phyloP scores from a whole-genome alignment of 2,113 vertebrate species.

The Rhabdornis inornatus region DNA sequence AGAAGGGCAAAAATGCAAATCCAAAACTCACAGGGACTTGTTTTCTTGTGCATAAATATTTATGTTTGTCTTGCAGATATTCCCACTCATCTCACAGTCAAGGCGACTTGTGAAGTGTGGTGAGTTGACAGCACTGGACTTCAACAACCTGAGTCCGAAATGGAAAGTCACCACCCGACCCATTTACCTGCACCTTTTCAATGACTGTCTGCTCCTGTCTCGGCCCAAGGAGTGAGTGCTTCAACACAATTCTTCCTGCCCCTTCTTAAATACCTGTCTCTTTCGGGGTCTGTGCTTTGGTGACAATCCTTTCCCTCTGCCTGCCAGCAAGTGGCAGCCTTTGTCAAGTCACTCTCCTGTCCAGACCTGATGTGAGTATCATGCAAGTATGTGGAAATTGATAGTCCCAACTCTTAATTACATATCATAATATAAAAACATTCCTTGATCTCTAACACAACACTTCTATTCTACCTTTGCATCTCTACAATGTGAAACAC shows the following conservation, averaged over 20 bases:
- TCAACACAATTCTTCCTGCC: conserved; percentile 46
- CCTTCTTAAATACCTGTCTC: conserved; percentile 35
- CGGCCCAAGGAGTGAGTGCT: conserved; percentile 86
- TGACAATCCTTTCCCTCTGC: conserved; percentile 42
- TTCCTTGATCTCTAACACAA: background rate
- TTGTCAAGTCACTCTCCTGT: conserved; percentile 38
- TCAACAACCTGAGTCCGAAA: conserved; percentile 58
- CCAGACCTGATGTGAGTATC: background rate
- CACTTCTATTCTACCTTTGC: background rate
- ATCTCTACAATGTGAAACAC: background rate
- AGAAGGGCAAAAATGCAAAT: background rate
- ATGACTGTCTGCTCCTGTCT: conserved; percentile 90
- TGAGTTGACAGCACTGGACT: conserved; percentile 81
- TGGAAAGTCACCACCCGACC: conserved; percentile 83
- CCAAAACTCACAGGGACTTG: rapidly evolving
- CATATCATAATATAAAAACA: background rate
- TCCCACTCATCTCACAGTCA: conserved; percentile 93
- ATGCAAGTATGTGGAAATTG: background rate
- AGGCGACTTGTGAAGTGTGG: conserved; percentile 90
- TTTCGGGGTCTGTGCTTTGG: conserved; percentile 45
- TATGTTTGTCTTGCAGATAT: conserved; percentile 75
- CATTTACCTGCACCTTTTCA: conserved; percentile 92
- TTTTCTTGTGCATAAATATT: background rate
- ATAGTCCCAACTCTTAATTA: background rate
- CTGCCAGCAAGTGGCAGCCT: conserved; percentile 51